Evolutionary conservation across 92 coral and sea anemone genomes (phyloP), one percentile per base, ranked within the genome.

Genomic region (Palythoa grandiflora): DNA sequence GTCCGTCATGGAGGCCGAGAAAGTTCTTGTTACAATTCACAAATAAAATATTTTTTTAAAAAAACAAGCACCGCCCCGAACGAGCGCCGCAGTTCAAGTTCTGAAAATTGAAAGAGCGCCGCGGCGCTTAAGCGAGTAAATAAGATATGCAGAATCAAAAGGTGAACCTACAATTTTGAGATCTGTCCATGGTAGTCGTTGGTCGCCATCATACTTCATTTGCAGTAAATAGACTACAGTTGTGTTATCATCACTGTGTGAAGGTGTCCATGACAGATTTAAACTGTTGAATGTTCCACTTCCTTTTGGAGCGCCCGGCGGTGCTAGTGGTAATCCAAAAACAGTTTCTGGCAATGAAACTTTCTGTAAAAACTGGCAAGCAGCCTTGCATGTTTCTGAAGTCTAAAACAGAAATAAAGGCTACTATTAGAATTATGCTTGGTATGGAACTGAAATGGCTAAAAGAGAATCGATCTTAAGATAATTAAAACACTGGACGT

Each of bases 161-260:
- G 3, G 3, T 57, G 8, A 60, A 17, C 85, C 7, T 80, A 80
- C 85, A 12, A 38, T 5, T 35, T 38, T 39, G 13, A 80, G 73
- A 61, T 80, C 60, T 61, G 5, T 80, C 85, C 85, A 80, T 40
- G 39, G 38, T 38, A 6, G 3, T 1, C 1, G 9, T 9, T 40
- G 17, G 17, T 61, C 73, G 8, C 85, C 85, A 9, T 40, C 5
- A 28, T 80, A 80, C 35, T 61, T 80, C 85, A 80, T 80, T 80
- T 80, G 85, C 28, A 80, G 38, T 68, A 80, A 48, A 40, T 80
- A 80, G n/a, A 80, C 85, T 38, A 80, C n/a, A 11, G 85, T 80
- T n/a, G 2, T 36, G 8, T 48, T 80, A 9, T 48, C 59, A 61
- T 59, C 61, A 20, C 85, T 80, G 36, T 38, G 73, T 9, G 73